Percentiles rank a stretch among this genome's conserved stretches.
phyloP scores from a whole-genome alignment of 2,113 vertebrate species.

The Dasyornis broadbenti region DNA sequence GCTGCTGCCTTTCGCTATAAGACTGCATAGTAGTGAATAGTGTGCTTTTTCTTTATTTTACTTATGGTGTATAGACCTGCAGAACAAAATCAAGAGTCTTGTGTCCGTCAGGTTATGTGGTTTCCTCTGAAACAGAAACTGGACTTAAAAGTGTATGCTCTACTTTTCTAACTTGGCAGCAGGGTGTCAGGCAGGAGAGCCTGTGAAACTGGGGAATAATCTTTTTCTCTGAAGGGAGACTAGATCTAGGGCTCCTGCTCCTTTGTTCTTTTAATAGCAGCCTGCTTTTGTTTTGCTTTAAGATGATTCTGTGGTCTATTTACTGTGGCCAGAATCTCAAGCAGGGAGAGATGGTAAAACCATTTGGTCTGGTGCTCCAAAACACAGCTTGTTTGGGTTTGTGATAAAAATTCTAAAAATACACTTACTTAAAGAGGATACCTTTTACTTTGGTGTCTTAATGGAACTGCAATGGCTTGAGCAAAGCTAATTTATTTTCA shows the following conservation, averaged over 20 bases:
- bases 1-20: neutral
- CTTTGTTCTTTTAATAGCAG: neutral
- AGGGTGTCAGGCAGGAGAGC: neutral
- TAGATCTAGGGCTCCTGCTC: neutral
- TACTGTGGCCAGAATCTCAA: neutral
- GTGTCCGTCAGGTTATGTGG: neutral
- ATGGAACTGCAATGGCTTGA: neutral
- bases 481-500: neutral
- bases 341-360: neutral
- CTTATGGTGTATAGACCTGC: neutral
- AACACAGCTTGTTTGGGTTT: neutral
- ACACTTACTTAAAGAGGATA: neutral
- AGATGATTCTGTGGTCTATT: neutral
- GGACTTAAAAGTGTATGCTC: neutral
- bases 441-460: neutral
- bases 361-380: neutral
- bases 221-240: neutral
- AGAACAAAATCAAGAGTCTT: neutral
- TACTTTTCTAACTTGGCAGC: neutral
- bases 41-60: neutral
- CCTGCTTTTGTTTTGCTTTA: neutral
- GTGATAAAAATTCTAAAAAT: neutral
- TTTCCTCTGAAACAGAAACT: neutral
- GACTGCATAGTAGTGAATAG: neutral
- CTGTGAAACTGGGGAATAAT: neutral